phyloP scores from a whole-genome alignment of 2,797 vertebrate species.

The Mustela erminea region DNA sequence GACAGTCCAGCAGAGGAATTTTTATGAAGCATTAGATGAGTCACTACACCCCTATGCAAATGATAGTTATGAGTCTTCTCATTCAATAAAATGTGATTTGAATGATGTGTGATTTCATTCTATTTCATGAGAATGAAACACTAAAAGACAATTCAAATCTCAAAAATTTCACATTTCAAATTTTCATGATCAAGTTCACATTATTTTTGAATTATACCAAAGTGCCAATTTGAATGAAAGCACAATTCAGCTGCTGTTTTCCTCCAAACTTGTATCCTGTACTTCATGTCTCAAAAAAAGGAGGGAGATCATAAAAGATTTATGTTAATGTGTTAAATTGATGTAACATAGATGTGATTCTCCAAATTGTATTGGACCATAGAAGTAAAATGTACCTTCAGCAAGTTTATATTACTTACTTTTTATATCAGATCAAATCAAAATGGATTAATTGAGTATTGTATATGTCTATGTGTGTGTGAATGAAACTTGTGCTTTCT shows the following conservation, averaged over 20 bases:
- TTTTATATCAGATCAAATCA: neutral
- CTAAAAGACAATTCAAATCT: neutral
- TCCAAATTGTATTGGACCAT: constrained; percentile 15
- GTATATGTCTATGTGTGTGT: neutral
- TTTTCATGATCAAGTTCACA: neutral
- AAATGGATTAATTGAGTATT: neutral
- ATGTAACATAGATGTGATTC: constrained; percentile 64
- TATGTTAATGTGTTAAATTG: constrained; percentile 45
- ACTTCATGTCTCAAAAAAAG: neutral
- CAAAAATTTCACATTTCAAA: neutral
- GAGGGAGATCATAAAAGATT: neutral
- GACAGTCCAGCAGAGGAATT: neutral
- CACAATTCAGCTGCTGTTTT: constrained; percentile 53
- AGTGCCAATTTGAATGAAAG: constrained; percentile 42
- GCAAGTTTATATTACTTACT: neutral
- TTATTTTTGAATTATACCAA: constrained; percentile 13
- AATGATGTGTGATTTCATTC: neutral
- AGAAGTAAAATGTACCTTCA: neutral
- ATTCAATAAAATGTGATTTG: neutral
- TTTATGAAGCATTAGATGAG: neutral
- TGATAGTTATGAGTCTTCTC: neutral
- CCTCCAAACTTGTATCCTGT: neutral
- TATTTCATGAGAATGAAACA: neutral
- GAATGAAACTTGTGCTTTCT: constrained; percentile 23
- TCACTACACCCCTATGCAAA: constrained; percentile 1